These are phyloP conservation scores for Phoenoteleia sp. DNA, from an alignment of 2,888 invertebrate genomes.

Conservation along the genomic window DNA sequence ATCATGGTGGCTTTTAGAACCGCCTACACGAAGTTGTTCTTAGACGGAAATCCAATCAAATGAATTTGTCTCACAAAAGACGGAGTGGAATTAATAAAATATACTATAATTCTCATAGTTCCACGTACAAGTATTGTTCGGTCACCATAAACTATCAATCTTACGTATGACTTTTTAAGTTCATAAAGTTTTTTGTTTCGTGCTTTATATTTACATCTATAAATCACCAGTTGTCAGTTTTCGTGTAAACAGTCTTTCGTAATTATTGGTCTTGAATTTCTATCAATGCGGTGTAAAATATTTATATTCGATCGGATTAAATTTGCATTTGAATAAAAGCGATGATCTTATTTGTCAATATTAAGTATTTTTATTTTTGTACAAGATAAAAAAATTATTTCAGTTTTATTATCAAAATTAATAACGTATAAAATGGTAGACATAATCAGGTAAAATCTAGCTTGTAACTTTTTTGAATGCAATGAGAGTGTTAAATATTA, in stretches of 20 bases:
- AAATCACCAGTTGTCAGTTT: constrained; percentile 46
- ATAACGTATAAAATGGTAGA: too few species aligned
- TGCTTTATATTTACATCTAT: constrained; percentile 43
- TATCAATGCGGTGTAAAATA: constrained; percentile 26
- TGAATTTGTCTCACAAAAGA: constrained; percentile 3
- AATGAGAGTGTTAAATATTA: too few species aligned
- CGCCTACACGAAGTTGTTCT: constrained; percentile 43
- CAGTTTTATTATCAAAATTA: too few species aligned
- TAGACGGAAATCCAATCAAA: constrained; percentile 17
- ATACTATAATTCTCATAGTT: constrained; percentile 43
- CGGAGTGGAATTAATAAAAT: constrained; percentile 22
- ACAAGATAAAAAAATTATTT: too few species aligned
- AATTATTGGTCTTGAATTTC: constrained; percentile 40
- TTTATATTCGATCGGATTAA: constrained; percentile 6
- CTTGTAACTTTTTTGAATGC: too few species aligned
- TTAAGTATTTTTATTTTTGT: too few species aligned
- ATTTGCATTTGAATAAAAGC: constrained; percentile 23
- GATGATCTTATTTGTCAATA: not conserved
- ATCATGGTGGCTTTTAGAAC: constrained; percentile 40
- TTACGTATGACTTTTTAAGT: constrained; percentile 20
- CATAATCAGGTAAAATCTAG: too few species aligned
- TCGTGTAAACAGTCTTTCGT: constrained; percentile 50
- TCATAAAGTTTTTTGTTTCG: constrained; percentile 44
- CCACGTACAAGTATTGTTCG: constrained; percentile 44
- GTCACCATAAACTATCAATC: constrained; percentile 36